Base-by-base conservation (phyloP, 2,888 invertebrate genomes). In the Litoditis marina region DNA sequence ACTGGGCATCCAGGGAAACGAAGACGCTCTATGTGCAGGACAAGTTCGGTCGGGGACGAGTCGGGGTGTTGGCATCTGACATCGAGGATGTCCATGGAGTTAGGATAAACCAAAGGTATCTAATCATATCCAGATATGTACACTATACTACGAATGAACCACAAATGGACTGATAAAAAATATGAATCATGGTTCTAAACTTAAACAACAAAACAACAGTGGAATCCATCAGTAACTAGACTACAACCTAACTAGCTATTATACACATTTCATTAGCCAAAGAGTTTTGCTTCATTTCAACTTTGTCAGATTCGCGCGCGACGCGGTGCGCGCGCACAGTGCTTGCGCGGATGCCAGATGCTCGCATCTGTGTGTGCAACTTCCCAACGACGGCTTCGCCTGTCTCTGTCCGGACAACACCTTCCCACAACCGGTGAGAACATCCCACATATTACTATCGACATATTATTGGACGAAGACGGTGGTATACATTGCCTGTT, bases 11-110 rank as follows among this genome's bases (percentile, higher is more conserved):
- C 0, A 87, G 90, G 60, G 90, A 91, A 78, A 89, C 90, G 0
- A 94, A 94, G 0, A 92, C 92, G 80, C 86, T 96, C 6, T 87
- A 91, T 53, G 88, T 88, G 28, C 58, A 73, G 65, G 94, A 98
- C 84, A 98, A 98, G 86, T 96, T 96, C 85, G 96, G 96, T 0
- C 87, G 94, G 54, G 94, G 94, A 13, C 91, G 94, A 68, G 90
- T 92, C 44, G 90, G 90, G 51, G 86, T 89, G 1, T 87, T 96
- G 27, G 89, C 91, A 66, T 89, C 89, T 77, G 90, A 92, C 82
- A 87, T 95, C 64, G 88, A 90, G 73, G 90, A 90, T 83, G 92
- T 94, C 0, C 90, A 91, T 22, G 90, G 90, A 64, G 88, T 96
- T 2, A 91, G 90, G 55, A 73, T 84, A 42, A 82, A 78, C 31